phyloP scores from a whole-genome alignment of 2,888 invertebrate species.

The Pogonocherus hispidulus region DNA sequence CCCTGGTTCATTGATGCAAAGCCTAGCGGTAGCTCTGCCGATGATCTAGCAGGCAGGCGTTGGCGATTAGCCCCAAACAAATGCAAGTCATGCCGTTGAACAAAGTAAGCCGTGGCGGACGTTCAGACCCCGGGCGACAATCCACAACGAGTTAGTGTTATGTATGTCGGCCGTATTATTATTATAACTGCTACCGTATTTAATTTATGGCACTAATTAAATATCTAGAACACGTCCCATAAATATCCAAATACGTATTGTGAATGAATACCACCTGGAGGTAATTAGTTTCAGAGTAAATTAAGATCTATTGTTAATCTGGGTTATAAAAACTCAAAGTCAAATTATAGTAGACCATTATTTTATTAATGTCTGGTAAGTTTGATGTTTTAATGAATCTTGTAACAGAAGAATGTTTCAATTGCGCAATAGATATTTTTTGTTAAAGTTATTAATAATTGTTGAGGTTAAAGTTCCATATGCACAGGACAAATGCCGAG shows the following conservation, averaged over 20 bases:
- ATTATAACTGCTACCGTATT: conserved; percentile 55
- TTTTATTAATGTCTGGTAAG: not conserved
- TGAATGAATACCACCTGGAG: conserved; percentile 25
- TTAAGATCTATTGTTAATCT: conserved; percentile 34
- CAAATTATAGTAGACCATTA: not conserved
- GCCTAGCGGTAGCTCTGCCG: conserved; percentile 46
- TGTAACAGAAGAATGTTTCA: too few species aligned
- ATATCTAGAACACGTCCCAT: conserved; percentile 41
- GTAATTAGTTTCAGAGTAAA: conserved; percentile 28
- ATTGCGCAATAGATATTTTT: too few species aligned
- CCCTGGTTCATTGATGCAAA: conserved; percentile 22
- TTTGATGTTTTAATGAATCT: too few species aligned
- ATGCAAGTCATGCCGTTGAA: conserved; percentile 56
- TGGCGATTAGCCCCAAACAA: conserved; percentile 60
- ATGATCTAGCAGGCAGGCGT: conserved; percentile 45
- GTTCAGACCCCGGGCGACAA: conserved; percentile 55
- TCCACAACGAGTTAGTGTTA: conserved; percentile 50
- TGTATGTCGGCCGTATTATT: conserved; percentile 53
- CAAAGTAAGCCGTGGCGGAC: conserved; percentile 44
- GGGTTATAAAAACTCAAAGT: conserved; percentile 3
- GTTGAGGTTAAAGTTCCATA: too few species aligned
- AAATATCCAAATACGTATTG: conserved; percentile 31
- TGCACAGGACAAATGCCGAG: too few species aligned
- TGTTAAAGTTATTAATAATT: too few species aligned
- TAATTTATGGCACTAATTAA: conserved; percentile 55